Percentiles rank a stretch among this genome's conserved stretches.
Evolutionary conservation across 92 coral and sea anemone species (phyloP).

Genomic region (Parazoanthus darwini): DNA sequence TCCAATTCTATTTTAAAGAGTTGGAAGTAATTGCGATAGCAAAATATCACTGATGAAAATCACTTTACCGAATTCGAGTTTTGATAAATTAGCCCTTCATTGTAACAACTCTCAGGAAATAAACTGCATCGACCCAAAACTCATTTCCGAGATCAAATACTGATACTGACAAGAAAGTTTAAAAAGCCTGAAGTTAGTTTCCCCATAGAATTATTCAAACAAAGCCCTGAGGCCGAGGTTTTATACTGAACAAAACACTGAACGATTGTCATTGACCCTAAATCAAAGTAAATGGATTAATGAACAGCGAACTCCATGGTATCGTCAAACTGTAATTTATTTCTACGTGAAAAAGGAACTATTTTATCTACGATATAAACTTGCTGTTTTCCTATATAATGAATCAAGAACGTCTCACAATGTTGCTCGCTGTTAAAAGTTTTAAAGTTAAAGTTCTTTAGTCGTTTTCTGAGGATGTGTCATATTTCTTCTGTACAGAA

Average conservation of each 20-base stretch:
- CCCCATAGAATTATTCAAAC: not conserved
- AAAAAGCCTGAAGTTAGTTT: not conserved
- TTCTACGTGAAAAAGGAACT: not conserved
- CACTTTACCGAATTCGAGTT: slow-evolving; percentile 3
- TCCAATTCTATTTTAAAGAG: not conserved
- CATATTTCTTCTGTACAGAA: not conserved
- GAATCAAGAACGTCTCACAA: not conserved
- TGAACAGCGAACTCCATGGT: not conserved
- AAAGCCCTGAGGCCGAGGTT: not conserved
- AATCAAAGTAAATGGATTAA: not conserved
- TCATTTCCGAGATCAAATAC: not conserved
- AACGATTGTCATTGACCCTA: not conserved
- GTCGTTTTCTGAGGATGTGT: not conserved
- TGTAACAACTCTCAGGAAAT: not conserved
- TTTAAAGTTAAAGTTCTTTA: not conserved
- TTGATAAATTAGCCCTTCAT: not conserved
- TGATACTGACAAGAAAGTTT: not conserved
- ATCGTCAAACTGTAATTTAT: not conserved
- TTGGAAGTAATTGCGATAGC: not conserved
- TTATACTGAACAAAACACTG: not conserved
- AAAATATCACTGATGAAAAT: not conserved
- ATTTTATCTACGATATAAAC: not conserved
- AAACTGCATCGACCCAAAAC: not conserved
- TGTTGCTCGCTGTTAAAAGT: not conserved
- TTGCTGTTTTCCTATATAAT: not conserved